Evolutionary conservation across 2,888 invertebrate genomes (phyloP).

Genomic region (Pristionchus mayeri): DNA sequence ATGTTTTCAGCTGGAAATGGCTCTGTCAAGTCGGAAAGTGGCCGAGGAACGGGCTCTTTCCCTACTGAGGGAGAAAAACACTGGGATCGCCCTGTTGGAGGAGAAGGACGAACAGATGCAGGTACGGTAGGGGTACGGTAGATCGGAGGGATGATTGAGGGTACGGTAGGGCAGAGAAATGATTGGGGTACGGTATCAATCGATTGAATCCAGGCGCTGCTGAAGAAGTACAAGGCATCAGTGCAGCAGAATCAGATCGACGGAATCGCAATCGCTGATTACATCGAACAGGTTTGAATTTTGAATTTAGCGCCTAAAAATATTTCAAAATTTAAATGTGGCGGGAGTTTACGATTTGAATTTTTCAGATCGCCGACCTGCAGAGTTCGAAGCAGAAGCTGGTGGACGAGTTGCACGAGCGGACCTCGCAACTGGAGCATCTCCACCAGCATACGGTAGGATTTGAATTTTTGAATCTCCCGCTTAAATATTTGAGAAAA

Average conservation of each 20-base stretch:
- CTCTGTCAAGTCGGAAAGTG: conserved; percentile 53
- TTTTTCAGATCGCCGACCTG: conserved; percentile 61
- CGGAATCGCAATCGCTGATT: conserved; percentile 59
- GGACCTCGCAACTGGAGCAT: conserved; percentile 58
- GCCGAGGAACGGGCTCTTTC: conserved; percentile 57
- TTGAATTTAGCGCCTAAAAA: conserved; percentile 20
- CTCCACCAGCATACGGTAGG: conserved; percentile 50
- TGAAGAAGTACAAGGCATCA: conserved; percentile 92
- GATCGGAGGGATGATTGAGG: not conserved
- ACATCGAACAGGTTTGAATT: conserved; percentile 60
- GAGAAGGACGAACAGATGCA: conserved; percentile 63
- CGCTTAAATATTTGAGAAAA: not conserved
- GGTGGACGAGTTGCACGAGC: conserved; percentile 59
- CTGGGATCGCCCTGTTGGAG: conserved; percentile 50
- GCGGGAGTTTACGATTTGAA: conserved; percentile 8
- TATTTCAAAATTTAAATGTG: conserved; percentile 23
- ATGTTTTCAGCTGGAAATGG: conserved; percentile 57
- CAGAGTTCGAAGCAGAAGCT: conserved; percentile 57
- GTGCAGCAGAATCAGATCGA: conserved; percentile 89
- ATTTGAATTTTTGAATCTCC: not conserved
- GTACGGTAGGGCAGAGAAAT: conserved; percentile 12
- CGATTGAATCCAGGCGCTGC: conserved; percentile 82
- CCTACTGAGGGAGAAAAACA: conserved; percentile 62
- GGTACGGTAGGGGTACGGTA: conserved; percentile 3
- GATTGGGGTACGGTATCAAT: not conserved